A percentile compares a stretch with the other conserved stretches of the same genome.
phyloP scores from a whole-genome alignment of 2,888 invertebrate species.

The Drosophila pseudotakahashii region DNA sequence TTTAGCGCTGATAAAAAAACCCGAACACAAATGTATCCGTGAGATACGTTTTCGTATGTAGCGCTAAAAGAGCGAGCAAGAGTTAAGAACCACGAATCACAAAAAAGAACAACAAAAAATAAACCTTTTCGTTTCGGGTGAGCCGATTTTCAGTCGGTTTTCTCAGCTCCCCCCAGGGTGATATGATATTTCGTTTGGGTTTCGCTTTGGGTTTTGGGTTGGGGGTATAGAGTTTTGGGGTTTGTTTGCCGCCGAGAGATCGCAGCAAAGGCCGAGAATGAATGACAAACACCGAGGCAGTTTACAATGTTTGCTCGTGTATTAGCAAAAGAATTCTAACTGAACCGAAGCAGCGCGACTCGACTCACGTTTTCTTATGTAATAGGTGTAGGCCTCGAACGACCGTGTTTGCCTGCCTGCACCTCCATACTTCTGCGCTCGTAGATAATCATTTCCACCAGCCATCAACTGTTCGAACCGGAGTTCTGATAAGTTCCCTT shows the following conservation, averaged over 20 bases:
- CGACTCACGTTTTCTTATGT: constrained; percentile 40
- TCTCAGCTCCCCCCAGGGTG: constrained; percentile 12
- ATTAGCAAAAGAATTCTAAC: constrained; percentile 52
- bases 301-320: constrained; percentile 50
- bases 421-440: constrained; percentile 2
- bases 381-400: constrained; percentile 17
- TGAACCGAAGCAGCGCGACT: constrained; percentile 37
- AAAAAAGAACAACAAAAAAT: neutral
- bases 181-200: constrained; percentile 15
- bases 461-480: neutral
- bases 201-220: constrained; percentile 10
- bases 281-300: constrained; percentile 34
- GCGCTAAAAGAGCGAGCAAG: constrained; percentile 8
- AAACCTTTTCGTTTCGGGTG: constrained; percentile 30
- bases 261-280: constrained; percentile 19
- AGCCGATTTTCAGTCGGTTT: constrained; percentile 21
- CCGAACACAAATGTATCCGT: constrained; percentile 30
- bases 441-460: constrained; percentile 3
- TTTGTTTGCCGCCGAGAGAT: constrained; percentile 37
- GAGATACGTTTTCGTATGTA: constrained; percentile 23
- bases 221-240: constrained; percentile 7
- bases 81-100: constrained; percentile 7
- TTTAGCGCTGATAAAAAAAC: constrained; percentile 35
- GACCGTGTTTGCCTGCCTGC: constrained; percentile 14
- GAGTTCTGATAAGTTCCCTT: constrained; percentile 28